A percentile compares a stretch with the other conserved stretches of the same genome.
Evolutionary conservation across 1,140 invertebrate species (phyloP).

Genomic region (Ceratosolen solmsi): DNA sequence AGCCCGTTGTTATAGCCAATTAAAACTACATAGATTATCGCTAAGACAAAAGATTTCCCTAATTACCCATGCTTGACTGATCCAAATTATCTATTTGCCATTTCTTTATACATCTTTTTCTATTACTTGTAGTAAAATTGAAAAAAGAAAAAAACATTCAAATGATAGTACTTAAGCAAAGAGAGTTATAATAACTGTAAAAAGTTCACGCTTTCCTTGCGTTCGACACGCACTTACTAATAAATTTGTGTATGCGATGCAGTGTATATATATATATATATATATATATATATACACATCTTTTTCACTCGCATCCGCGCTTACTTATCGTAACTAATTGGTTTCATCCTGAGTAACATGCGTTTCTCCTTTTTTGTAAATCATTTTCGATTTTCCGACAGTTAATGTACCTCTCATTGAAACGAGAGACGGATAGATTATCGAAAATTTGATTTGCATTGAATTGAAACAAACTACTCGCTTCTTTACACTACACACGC

Average conservation of each 20-base stretch:
- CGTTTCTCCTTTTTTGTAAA: background rate
- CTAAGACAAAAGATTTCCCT: too few relatives aligned
- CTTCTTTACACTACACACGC: too few relatives aligned
- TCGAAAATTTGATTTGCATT: constrained; percentile 24
- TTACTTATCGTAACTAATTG: constrained; percentile 32
- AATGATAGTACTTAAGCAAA: too few relatives aligned
- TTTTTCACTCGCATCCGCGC: background rate
- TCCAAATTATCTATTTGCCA: too few relatives aligned
- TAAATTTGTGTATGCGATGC: background rate
- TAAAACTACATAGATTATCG: too few relatives aligned
- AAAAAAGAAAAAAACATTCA: too few relatives aligned
- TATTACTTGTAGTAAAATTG: too few relatives aligned
- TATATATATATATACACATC: background rate
- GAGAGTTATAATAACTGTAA: constrained; percentile 62
- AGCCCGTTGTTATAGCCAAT: too few relatives aligned
- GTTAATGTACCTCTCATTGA: background rate
- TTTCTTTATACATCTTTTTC: too few relatives aligned
- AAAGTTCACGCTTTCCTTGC: constrained; percentile 66
- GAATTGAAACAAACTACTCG: background rate
- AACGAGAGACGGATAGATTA: constrained; percentile 23
- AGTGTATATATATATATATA: too few relatives aligned
- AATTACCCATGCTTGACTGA: too few relatives aligned
- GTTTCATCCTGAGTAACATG: background rate
- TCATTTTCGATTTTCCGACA: background rate
- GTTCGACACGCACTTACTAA: constrained; percentile 55